Base-by-base conservation (phyloP, 2,888 invertebrate species). In the Empis livida region DNA sequence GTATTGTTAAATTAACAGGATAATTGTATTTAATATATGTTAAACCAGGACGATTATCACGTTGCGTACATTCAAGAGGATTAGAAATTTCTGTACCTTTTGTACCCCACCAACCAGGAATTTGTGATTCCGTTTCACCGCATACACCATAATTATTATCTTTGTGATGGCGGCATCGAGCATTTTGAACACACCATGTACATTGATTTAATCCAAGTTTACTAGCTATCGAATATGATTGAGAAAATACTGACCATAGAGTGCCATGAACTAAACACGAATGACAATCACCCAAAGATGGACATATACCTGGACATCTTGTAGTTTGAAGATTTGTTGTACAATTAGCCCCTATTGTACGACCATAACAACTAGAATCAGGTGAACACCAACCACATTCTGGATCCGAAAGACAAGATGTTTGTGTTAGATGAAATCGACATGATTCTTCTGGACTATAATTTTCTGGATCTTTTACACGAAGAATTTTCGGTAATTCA, bases 311-410 rank as follows among this genome's bases (percentile, higher is more conserved):
- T 0, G 89, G 89, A 61, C 90, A 90, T 10, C 86, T 76, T 2
- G 88, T 85, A 0, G 90, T 89, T 67, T 89, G 89, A 30, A 92
- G 70, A 70, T 92, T 92, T 1, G 89, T 91, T 1, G 91, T 91
- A 61, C 91, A 91, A 63, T 90, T 91, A 10, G 88, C 85, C 1
- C 89, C 89, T 43, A 86, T 79, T 2, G 88, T 88, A 50, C 90
- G 77, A 1, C 88, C 88, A 61, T 88, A 88, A 60, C 90, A 90
- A 50, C 75, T 80, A 53, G 80, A 82, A 54, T 84, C 84, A 20
- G 84, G 82, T 1, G 88, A 87, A 64, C 94, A 94, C 91, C 91
- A 93, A 13, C 92, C 91, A 63, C 94, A 95, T 66, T 92, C 92
- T 0, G 92, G 91, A 70, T 94, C 91, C 0, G 88, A 84, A 0